A percentile compares a stretch with the other conserved stretches of the same genome.
Evolutionary conservation across 2,113 vertebrate species (phyloP).

Genomic region (Trogon melanurus): DNA sequence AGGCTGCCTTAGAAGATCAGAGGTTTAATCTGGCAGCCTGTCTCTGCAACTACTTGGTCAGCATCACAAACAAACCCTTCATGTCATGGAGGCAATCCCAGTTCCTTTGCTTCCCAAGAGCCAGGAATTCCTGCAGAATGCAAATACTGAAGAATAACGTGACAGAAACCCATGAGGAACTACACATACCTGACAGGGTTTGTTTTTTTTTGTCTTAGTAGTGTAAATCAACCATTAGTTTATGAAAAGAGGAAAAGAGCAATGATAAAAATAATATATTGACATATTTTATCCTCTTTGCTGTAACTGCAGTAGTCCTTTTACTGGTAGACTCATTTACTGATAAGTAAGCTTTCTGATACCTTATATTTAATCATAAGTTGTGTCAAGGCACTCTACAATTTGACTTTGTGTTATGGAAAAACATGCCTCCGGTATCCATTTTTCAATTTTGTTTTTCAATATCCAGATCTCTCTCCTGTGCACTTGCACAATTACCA

Average conservation of each 20-base stretch:
- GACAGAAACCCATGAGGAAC: neutral
- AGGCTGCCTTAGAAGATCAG: neutral
- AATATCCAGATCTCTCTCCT: neutral
- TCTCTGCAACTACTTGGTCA: neutral
- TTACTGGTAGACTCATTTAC: neutral
- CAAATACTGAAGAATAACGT: accelerated
- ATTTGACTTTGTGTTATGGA: neutral
- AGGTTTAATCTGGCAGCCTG: neutral
- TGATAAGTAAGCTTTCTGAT: neutral
- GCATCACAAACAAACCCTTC: neutral
- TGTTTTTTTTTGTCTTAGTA: neutral
- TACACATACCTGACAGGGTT: neutral
- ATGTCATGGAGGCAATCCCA: accelerated
- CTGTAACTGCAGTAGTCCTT: neutral
- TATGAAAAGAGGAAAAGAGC: neutral
- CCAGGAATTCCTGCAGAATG: neutral
- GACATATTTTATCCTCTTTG: neutral
- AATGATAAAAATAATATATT: neutral
- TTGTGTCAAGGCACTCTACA: neutral
- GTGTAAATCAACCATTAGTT: neutral
- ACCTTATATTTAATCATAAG: neutral
- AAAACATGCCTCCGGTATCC: neutral
- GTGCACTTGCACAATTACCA: neutral
- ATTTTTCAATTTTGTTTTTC: neutral
- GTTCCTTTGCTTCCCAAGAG: neutral